phyloP scores from a whole-genome alignment of 2,113 vertebrate genomes.

The Bambusicola thoracicus region DNA sequence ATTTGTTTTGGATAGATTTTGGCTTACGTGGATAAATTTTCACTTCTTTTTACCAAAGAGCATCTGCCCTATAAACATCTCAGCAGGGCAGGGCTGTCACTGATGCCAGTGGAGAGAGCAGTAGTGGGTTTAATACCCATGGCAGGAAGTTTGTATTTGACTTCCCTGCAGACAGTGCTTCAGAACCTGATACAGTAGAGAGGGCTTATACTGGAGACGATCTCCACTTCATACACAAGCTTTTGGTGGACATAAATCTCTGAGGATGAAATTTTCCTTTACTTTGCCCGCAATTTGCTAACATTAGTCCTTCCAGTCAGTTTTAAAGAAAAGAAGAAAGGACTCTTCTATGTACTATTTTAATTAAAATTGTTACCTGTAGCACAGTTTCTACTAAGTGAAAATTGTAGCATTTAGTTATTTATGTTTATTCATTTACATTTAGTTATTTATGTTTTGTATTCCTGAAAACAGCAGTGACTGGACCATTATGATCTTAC shows the following conservation, averaged over 20 bases:
- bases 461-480: neutral
- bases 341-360: neutral
- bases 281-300: neutral
- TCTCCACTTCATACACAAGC: neutral
- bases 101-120: neutral
- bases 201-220: neutral
- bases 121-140: neutral
- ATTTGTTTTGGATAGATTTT: neutral
- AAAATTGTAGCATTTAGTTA: neutral
- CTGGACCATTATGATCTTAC: neutral
- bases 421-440: neutral
- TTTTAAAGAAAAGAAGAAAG: conserved; percentile 7
- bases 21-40: neutral
- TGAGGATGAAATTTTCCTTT: neutral
- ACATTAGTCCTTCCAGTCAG: neutral
- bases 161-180: neutral
- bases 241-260: neutral
- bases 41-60: neutral
- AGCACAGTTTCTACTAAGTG: neutral
- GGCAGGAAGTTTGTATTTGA: neutral
- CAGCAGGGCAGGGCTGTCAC: neutral
- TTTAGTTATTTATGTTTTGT: neutral
- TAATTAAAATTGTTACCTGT: neutral
- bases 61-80: neutral
- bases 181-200: neutral